phyloP scores from a whole-genome alignment of 2,888 invertebrate species.

The Lepidocyrtoides sp. region DNA sequence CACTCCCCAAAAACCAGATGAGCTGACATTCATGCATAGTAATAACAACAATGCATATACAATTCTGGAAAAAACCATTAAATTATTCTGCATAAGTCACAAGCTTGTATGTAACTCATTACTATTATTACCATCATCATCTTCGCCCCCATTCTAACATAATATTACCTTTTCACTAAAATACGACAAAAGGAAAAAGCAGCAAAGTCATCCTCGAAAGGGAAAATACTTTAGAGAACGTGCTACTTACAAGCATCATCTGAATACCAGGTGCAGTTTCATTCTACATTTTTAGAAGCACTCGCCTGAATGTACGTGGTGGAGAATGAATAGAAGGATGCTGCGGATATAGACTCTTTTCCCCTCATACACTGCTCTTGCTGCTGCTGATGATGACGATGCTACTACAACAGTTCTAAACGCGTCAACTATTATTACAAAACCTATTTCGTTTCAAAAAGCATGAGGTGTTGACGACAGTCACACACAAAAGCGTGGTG shows the following conservation, averaged over 20 bases:
- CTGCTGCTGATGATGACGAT: background rate
- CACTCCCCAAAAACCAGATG: too few relatives aligned
- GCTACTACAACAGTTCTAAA: background rate
- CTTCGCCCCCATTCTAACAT: too few relatives aligned
- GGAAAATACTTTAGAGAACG: background rate
- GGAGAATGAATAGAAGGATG: background rate
- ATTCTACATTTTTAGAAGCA: background rate
- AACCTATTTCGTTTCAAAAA: slow-evolving; percentile 28
- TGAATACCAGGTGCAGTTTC: slow-evolving; percentile 37
- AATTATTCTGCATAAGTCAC: slow-evolving; percentile 60
- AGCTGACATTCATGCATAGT: background rate
- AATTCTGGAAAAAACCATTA: slow-evolving; percentile 18
- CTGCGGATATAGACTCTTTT: background rate
- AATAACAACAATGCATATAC: background rate
- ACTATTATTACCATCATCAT: slow-evolving; percentile 17
- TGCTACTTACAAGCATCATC: background rate
- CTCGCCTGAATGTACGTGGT: too few relatives aligned
- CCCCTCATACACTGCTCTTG: too few relatives aligned
- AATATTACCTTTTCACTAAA: background rate
- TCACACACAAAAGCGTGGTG: background rate
- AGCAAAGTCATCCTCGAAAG: background rate
- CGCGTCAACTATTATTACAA: slow-evolving; percentile 33
- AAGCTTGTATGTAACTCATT: slow-evolving; percentile 56
- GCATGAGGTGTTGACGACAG: slow-evolving; percentile 34
- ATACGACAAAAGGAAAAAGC: slow-evolving; percentile 6